phyloP scores from a whole-genome alignment of 2,797 vertebrate species.

The Syngnathus rostellatus region DNA sequence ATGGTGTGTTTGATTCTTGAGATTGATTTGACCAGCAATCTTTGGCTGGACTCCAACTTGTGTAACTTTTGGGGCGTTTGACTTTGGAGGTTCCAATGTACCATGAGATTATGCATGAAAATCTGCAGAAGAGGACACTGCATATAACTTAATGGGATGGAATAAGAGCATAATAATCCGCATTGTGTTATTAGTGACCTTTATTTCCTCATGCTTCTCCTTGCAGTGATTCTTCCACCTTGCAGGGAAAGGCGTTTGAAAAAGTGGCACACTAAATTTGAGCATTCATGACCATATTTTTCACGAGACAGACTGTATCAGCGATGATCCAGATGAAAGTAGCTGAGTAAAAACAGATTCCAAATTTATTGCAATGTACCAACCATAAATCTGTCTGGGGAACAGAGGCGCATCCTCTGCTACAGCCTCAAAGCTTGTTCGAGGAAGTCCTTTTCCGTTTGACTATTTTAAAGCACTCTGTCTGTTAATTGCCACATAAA shows the following conservation, averaged over 20 bases:
- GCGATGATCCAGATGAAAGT: slow-evolving; percentile 61
- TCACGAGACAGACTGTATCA: slow-evolving; percentile 54
- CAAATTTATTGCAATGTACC: slow-evolving; percentile 59
- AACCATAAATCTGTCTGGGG: slow-evolving; percentile 62
- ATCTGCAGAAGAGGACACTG: not conserved
- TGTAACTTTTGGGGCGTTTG: not conserved
- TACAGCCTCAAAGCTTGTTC: slow-evolving; percentile 62
- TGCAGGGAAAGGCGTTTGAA: slow-evolving; percentile 20
- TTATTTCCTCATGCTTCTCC: not conserved
- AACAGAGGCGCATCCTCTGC: slow-evolving; percentile 53
- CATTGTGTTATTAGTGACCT: slow-evolving; percentile 3
- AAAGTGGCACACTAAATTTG: slow-evolving; percentile 47
- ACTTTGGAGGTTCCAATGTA: not conserved
- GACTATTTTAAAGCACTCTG: slow-evolving; percentile 59
- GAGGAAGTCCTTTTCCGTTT: slow-evolving; percentile 57
- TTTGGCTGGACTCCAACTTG: not conserved
- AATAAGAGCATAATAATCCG: slow-evolving; percentile 3
- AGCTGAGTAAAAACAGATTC: slow-evolving; percentile 62
- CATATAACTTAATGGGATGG: not conserved
- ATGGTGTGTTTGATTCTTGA: not conserved
- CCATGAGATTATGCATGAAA: slow-evolving; percentile 17
- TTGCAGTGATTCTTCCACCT: not conserved
- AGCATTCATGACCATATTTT: slow-evolving; percentile 58
- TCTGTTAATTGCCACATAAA: slow-evolving; percentile 69
- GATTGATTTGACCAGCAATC: not conserved